Conservation (phyloP, 2,113 vertebrate genomes). For the Myotis yumanensis region DNA sequence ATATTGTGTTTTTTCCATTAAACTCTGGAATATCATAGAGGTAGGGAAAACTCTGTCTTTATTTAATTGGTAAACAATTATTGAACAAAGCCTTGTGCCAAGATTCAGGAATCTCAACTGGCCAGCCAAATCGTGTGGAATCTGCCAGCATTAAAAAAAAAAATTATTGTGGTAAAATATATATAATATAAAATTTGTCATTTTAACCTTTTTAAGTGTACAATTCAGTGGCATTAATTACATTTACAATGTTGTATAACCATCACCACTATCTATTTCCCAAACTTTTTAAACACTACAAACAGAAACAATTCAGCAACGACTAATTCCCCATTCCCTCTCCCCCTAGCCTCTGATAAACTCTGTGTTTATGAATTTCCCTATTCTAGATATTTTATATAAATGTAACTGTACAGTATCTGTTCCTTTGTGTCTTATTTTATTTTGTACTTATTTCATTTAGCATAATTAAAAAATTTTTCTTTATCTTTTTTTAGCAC, state of each 20-base stretch:
- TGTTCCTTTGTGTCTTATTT: slow-evolving; percentile 2
- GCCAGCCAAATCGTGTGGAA: not conserved
- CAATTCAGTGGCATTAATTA: not conserved
- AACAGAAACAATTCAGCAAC: not conserved
- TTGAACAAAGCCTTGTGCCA: not conserved
- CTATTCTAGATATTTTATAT: not conserved
- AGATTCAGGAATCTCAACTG: not conserved
- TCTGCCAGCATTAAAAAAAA: not conserved
- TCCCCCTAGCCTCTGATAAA: not conserved
- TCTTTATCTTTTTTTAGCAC: not conserved
- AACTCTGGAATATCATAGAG: not conserved
- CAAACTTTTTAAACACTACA: not conserved
- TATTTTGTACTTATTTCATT: slow-evolving; percentile 5
- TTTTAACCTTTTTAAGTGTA: slow-evolving; percentile 8
- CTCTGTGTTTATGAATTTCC: not conserved
- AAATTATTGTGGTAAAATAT: not conserved
- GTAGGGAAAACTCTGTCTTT: not conserved
- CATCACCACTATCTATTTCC: not conserved
- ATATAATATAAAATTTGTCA: not conserved
- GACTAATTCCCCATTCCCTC: not conserved
- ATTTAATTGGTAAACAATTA: slow-evolving; percentile 22
- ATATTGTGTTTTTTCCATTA: not conserved
- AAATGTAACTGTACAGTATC: not conserved
- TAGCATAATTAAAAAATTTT: not conserved
- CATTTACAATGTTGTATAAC: not conserved